phyloP scores from a whole-genome alignment of 2,888 invertebrate genomes.

The Eupsilia transversa region DNA sequence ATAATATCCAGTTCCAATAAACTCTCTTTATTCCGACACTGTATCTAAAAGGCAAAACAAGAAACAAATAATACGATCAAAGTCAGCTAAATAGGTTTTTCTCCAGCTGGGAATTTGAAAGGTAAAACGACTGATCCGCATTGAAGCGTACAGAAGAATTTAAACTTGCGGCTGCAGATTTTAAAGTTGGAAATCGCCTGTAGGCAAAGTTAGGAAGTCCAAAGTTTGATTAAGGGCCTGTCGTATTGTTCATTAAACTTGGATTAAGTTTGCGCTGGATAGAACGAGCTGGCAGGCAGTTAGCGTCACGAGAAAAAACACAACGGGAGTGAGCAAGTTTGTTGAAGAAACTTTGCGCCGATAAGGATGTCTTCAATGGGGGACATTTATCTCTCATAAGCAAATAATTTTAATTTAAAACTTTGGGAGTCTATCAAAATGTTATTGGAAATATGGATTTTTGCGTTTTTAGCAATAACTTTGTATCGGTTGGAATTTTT shows the following conservation, averaged over 20 bases:
- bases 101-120: constrained; percentile 73
- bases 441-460: constrained; percentile 1
- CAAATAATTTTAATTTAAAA: constrained; percentile 60
- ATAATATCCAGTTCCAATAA: constrained; percentile 65
- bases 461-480: not conserved
- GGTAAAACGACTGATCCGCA: constrained; percentile 68
- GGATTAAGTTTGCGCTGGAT: constrained; percentile 90
- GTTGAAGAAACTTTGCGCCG: constrained; percentile 77
- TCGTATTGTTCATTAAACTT: constrained; percentile 91
- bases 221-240: constrained; percentile 91
- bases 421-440: constrained; percentile 39
- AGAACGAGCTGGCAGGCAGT: constrained; percentile 91
- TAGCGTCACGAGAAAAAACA: constrained; percentile 88
- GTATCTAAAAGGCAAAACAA: constrained; percentile 81
- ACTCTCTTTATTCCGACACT: constrained; percentile 70
- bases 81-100: constrained; percentile 89
- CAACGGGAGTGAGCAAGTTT: constrained; percentile 77
- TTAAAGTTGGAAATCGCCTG: constrained; percentile 72
- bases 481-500: not conserved
- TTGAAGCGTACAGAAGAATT: constrained; percentile 60
- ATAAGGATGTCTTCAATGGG: constrained; percentile 74
- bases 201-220: constrained; percentile 79
- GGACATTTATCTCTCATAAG: constrained; percentile 59
- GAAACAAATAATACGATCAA: constrained; percentile 89
- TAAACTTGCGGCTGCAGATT: constrained; percentile 52